Evolutionary conservation across 2,888 invertebrate species (phyloP), one percentile per base, ranked within the genome.

Genomic region (Scaeva pyrastri): DNA sequence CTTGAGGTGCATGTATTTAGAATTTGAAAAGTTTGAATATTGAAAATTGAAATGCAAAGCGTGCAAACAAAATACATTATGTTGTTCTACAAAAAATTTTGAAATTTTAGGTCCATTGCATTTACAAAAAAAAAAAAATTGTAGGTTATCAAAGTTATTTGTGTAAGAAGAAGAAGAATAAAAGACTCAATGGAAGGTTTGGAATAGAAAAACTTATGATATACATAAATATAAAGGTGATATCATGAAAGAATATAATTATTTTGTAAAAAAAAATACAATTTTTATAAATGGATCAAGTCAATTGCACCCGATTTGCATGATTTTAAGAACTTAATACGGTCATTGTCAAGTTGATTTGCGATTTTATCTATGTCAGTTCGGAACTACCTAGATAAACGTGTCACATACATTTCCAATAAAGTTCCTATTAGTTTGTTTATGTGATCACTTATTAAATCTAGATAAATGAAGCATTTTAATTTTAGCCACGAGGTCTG

Each of bases 31-130:
- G 23, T 41, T 39, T 43, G 56, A 19, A 71, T 52, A 23, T 55
- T 31, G 48, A 64, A 83, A 71, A 68, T 36, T 48, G 52, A 72
- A 76, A 76, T 81, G 68, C 55, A 73, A 68, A 50, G 48, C 84
- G 84, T 84, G 84, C 84, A 84, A 77, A 76, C 75, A 70, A 72
- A 82, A 77, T 39, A 62, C 8, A 8, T 64, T 52, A 26, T n/a
- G n/a, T n/a, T n/a, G 14, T 70, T 66, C 21, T 76, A 31, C 36
- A 56, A 76, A 72, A 64, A 75, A 76, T 76, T 85, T 76, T 48
- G 60, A 73, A 50, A 77, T 14, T 56, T 84, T 81, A 85, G 85
- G 85, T 85, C 85, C 85, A 85, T 85, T 41, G 62, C 81, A 85
- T 85, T 85, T 81, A 76, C 76, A 11, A 64, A 21, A 62, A n/a